These are phyloP conservation scores for Ophiothrix spiculata DNA, from an alignment of 35 echinoderm and acorn worm species.

Conservation along the genomic window DNA sequence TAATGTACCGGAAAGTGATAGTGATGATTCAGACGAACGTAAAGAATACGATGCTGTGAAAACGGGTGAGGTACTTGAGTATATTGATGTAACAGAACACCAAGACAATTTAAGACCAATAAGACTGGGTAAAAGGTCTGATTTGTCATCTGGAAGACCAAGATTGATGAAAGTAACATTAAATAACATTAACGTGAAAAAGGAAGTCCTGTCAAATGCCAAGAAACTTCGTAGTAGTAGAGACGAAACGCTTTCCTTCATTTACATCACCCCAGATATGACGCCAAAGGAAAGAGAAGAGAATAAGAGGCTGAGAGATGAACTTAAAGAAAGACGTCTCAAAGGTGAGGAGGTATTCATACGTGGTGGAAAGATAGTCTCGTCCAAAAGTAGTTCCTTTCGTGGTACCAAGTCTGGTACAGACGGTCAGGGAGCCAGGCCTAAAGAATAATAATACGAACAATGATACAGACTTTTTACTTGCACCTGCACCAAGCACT, in stretches of 20 bases:
- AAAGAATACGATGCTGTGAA: not conserved
- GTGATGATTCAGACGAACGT: not conserved
- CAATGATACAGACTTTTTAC: not conserved
- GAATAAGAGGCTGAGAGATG: not conserved
- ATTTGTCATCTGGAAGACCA: not conserved
- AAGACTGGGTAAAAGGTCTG: not conserved
- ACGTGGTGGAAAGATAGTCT: not conserved
- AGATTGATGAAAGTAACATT: conserved; percentile 21
- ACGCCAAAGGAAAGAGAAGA: conserved; percentile 3
- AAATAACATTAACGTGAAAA: not conserved
- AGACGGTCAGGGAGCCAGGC: not conserved
- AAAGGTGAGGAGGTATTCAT: not conserved
- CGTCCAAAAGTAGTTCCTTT: not conserved
- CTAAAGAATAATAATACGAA: not conserved
- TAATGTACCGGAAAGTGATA: not conserved
- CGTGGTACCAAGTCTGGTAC: not conserved
- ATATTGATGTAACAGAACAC: not conserved
- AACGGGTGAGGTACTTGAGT: not conserved
- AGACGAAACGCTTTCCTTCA: not conserved
- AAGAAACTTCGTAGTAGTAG: not conserved
- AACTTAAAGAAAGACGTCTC: not conserved
- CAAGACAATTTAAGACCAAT: not conserved
- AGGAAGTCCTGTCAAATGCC: not conserved
- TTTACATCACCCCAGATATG: not conserved
- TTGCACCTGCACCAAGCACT: not conserved